phyloP scores from a whole-genome alignment of 2,113 vertebrate species.

The Spheniscus mendiculus region DNA sequence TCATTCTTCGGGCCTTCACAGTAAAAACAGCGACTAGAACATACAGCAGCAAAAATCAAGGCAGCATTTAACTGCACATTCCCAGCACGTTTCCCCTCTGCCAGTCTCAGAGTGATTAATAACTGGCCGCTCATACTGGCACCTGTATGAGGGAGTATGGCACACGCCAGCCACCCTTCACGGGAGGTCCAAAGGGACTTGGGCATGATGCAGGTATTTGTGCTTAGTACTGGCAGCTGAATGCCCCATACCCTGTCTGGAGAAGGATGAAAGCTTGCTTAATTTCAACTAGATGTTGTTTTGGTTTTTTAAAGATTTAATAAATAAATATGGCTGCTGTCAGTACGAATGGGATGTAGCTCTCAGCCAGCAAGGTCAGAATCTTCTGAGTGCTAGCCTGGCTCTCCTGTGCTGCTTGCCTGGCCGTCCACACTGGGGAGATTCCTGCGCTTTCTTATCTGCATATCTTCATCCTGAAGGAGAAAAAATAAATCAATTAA shows the following conservation, averaged over 20 bases:
- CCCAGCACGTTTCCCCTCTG: not conserved
- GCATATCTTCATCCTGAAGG: conserved; percentile 54
- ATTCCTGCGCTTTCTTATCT: conserved; percentile 7
- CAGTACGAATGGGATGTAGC: not conserved
- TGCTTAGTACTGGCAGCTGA: not conserved
- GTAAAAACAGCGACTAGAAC: not conserved
- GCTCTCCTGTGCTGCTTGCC: not conserved
- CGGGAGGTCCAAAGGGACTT: not conserved
- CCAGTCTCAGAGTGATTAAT: not conserved
- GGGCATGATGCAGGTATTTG: fast-evolving
- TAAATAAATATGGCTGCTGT: not conserved
- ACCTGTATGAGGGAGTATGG: fast-evolving
- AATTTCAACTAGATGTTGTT: not conserved
- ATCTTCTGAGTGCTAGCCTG: not conserved
- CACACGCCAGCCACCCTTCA: not conserved
- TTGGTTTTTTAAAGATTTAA: not conserved
- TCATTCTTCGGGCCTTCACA: fast-evolving
- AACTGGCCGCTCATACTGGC: not conserved
- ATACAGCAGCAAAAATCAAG: not conserved
- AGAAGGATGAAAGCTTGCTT: not conserved
- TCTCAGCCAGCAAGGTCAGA: not conserved
- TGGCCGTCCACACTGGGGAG: not conserved
- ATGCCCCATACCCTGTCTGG: not conserved
- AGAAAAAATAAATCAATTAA: not conserved
- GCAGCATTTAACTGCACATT: not conserved